Evolutionary conservation across 2,113 vertebrate species (phyloP), one percentile per base, ranked within the genome.

Genomic region (Crotophaga sulcirostris): DNA sequence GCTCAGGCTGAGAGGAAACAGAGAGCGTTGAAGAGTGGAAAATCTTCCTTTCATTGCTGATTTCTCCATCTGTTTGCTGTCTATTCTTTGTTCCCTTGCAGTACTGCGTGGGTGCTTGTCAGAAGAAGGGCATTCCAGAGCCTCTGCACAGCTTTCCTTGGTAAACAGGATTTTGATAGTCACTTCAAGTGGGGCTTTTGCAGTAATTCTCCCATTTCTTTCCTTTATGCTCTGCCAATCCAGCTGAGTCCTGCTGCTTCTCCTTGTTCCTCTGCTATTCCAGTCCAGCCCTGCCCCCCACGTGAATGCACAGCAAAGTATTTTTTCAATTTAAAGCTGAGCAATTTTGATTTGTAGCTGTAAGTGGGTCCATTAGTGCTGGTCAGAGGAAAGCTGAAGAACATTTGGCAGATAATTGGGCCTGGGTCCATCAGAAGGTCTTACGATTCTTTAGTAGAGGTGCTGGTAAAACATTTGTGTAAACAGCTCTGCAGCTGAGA

Each of bases 331-430:
- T 88, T 92, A 84, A 81, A 89, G 36, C 88, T 8, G 51, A 74
- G 64, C 92, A 64, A 0, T 92, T 96, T 91, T 92, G 76, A 80
- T 82, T 89, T 89, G 93, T 68, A 54, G 82, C 77, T 84, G 47
- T 93, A 68, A 93, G 82, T 54, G 89, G 78, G 44, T 88, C 94
- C 87, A 91, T 95, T 93, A 94, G 87, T 8, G 68, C 62, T 5
- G 40, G 72, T 69, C 68, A 51, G 94, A 78, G 95, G 92, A 77
- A 96, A 82, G 67, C 95, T 64, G 80, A 44, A 44, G 84, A 90
- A 77, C 68, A 54, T 91, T 91, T 84, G 77, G 90, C 77, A 64
- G 87, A 87, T 93, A 96, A 97, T 96, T 94, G 96, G 93, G 79
- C 82, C 38, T 13, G 72, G 84, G 77, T 84, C 87, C 83, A 79